Conservation (phyloP, 2,888 invertebrate genomes). For the Sceliomorpha sp. region DNA sequence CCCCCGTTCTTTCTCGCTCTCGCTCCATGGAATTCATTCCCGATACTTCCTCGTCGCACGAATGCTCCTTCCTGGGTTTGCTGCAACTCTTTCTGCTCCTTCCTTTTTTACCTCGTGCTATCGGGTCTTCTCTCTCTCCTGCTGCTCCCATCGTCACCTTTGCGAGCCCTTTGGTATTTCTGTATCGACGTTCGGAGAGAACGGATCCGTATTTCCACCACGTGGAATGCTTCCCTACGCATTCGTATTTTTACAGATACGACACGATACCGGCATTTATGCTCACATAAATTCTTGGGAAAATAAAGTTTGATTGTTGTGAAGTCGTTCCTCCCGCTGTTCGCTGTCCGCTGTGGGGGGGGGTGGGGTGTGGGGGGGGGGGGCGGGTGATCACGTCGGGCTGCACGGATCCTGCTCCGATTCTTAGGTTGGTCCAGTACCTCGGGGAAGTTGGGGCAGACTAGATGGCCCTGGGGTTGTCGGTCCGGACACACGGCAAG, state of each 20-base stretch:
- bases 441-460: too few species aligned
- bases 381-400: too few species aligned
- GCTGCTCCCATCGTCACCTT: slow-evolving; percentile 51
- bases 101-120: slow-evolving; percentile 38
- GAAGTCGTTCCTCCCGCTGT: too few species aligned
- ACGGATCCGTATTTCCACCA: slow-evolving; percentile 26
- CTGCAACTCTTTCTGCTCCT: slow-evolving; percentile 60
- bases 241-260: slow-evolving; percentile 33
- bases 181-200: slow-evolving; percentile 39
- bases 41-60: slow-evolving; percentile 44
- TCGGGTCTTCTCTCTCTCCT: slow-evolving; percentile 27
- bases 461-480: too few species aligned
- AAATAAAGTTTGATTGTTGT: slow-evolving; percentile 39
- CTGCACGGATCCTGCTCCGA: too few species aligned
- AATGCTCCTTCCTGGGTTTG: slow-evolving; percentile 60
- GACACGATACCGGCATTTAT: slow-evolving; percentile 40
- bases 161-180: slow-evolving; percentile 38
- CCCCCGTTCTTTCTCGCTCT: slow-evolving; percentile 26
- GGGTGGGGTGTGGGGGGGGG: too few species aligned
- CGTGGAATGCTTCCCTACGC: slow-evolving; percentile 25
- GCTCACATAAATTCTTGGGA: slow-evolving; percentile 25
- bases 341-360: too few species aligned
- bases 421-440: too few species aligned
- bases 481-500: too few species aligned
- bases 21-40: slow-evolving; percentile 33